These are phyloP conservation scores for Hippopotamus amphibius DNA, from an alignment of 2,113 vertebrate species.

Conservation along the genomic window DNA sequence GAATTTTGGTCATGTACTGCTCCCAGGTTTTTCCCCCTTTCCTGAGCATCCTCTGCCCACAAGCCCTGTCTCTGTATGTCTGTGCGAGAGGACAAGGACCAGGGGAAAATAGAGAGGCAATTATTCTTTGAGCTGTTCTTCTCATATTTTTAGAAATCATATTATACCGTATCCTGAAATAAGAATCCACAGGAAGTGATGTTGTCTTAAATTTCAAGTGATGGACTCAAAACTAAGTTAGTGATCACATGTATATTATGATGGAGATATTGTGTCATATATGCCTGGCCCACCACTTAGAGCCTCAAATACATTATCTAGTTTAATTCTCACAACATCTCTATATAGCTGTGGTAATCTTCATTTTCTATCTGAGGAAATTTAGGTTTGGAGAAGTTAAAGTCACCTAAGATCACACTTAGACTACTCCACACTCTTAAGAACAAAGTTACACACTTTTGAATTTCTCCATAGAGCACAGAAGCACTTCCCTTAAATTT, in stretches of 20 bases:
- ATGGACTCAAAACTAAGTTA: conserved; percentile 37
- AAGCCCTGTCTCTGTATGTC: background rate
- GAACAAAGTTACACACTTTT: conserved; percentile 6
- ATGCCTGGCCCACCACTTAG: background rate
- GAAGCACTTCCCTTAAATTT: background rate
- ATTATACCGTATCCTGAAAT: background rate
- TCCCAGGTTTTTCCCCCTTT: background rate
- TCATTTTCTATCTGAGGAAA: background rate
- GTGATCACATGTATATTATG: background rate
- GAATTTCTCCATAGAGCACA: background rate
- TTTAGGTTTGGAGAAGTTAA: background rate
- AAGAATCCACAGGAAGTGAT: conserved; percentile 32
- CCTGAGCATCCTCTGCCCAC: background rate
- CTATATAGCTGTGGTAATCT: background rate
- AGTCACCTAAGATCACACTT: background rate
- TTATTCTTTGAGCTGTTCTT: background rate
- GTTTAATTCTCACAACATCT: background rate
- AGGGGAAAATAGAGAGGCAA: background rate
- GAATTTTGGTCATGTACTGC: background rate
- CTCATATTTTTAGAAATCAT: conserved; percentile 13
- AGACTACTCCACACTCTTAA: background rate
- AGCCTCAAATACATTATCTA: background rate
- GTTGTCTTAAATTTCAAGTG: conserved; percentile 2
- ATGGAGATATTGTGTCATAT: background rate
- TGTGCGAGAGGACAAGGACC: background rate